Evolutionary conservation across 2,888 invertebrate genomes (phyloP).

Genomic region (Eutolmus rufibarbis): DNA sequence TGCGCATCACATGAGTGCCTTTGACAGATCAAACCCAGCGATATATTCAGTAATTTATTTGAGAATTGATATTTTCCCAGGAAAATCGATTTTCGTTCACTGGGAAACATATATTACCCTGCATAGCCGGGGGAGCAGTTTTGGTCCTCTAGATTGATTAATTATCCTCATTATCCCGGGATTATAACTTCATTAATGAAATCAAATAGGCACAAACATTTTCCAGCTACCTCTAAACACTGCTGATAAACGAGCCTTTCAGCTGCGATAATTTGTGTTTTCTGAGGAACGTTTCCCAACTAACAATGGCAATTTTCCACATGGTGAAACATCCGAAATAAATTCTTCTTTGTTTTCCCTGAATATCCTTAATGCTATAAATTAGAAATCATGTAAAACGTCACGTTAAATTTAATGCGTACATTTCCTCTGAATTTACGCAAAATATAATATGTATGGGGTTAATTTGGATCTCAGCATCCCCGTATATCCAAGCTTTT

Average conservation of each 20-base stretch:
- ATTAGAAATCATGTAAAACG: background rate
- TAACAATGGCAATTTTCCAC: background rate
- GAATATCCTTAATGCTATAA: background rate
- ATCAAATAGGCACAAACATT: conserved; percentile 12
- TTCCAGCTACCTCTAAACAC: background rate
- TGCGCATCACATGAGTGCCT: background rate
- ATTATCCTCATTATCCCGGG: background rate
- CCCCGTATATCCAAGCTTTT: background rate
- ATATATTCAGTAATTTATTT: background rate
- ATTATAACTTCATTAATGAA: conserved; percentile 6
- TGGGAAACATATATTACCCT: background rate
- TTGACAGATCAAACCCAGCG: background rate
- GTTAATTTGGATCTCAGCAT: background rate
- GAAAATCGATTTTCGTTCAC: background rate
- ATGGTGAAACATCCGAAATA: background rate
- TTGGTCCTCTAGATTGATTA: background rate
- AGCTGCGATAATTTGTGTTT: background rate
- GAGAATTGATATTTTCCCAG: background rate
- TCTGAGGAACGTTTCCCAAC: background rate
- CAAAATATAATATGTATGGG: background rate
- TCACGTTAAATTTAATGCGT: background rate
- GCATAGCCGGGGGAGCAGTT: background rate
- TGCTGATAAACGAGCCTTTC: background rate
- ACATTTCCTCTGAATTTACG: background rate
- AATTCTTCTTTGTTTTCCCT: background rate